Percentiles rank a stretch among this genome's conserved stretches.
phyloP scores from a whole-genome alignment of 1,140 invertebrate genomes.

The Drosophila erecta region DNA sequence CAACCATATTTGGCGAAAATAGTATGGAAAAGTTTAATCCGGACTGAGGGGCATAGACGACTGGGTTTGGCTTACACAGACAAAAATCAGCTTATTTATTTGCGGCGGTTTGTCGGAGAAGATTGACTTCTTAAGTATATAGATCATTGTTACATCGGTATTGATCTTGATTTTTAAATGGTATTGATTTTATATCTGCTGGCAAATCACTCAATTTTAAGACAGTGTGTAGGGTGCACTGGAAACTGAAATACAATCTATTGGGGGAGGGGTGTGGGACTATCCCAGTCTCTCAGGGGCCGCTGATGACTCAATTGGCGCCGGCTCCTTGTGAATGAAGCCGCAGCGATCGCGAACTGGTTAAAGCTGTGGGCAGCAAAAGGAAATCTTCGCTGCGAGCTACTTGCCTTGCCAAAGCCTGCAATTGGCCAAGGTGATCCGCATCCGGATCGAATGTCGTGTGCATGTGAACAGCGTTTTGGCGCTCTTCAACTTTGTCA shows the following conservation, averaged over 20 bases:
- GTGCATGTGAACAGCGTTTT: constrained; percentile 64
- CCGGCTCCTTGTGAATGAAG: constrained; percentile 63
- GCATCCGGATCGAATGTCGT: constrained; percentile 66
- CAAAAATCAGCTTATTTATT: too few species aligned
- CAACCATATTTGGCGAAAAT: constrained; percentile 77
- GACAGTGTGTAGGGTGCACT: constrained; percentile 12
- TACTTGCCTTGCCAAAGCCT: constrained; percentile 63
- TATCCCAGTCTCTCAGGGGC: constrained; percentile 43
- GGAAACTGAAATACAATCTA: constrained; percentile 39
- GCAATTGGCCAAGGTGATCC: constrained; percentile 71
- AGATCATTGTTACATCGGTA: too few species aligned
- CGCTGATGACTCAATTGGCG: constrained; percentile 70
- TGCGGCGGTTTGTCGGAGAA: too few species aligned
- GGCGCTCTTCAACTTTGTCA: constrained; percentile 59
- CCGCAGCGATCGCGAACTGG: constrained; percentile 56
- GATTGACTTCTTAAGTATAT: too few species aligned
- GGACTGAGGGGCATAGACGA: constrained; percentile 25
- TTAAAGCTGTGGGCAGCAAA: constrained; percentile 57
- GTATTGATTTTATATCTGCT: too few species aligned
- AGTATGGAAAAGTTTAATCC: constrained; percentile 27
- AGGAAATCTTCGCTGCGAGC: constrained; percentile 70
- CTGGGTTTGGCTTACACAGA: neutral
- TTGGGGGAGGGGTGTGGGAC: neutral
- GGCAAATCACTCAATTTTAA: neutral
- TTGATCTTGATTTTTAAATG: too few species aligned